These are phyloP conservation scores for Chrosomus eos DNA, from an alignment of 2,797 vertebrate species.

Conservation along the genomic window DNA sequence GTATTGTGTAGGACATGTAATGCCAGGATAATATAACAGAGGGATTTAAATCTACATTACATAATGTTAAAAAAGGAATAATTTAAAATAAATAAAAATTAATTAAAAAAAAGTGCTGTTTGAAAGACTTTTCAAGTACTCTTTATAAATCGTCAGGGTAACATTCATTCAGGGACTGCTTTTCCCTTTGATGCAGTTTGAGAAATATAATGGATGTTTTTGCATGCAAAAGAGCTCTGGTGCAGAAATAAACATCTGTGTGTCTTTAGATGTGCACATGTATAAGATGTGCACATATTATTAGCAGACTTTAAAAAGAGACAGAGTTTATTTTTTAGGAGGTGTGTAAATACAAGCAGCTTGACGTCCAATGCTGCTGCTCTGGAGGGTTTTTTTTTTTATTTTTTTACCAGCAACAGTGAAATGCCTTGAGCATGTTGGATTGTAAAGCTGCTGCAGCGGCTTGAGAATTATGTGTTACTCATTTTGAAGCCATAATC, in stretches of 20 bases:
- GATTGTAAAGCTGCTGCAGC: too few relatives aligned
- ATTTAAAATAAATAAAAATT: background rate
- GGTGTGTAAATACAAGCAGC: constrained; percentile 11
- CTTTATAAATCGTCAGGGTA: background rate
- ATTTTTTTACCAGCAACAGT: background rate
- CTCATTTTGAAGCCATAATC: too few relatives aligned
- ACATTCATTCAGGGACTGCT: background rate
- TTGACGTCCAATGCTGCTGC: background rate
- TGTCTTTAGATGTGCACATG: background rate
- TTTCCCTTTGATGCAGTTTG: background rate
- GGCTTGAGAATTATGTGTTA: too few relatives aligned
- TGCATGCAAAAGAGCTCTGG: background rate
- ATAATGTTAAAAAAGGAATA: background rate
- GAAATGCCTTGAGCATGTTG: background rate
- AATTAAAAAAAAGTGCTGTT: background rate
- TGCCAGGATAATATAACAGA: background rate
- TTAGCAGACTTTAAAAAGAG: background rate
- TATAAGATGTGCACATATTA: background rate
- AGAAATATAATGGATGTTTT: background rate
- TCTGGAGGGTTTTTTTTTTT: background rate
- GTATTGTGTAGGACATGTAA: background rate
- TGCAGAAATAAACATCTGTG: background rate
- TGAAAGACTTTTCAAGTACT: background rate
- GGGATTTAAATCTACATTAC: background rate
- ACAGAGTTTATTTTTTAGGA: background rate